Base-by-base conservation (phyloP, 2,797 vertebrate species). In the Urocyon cinereoargenteus region DNA sequence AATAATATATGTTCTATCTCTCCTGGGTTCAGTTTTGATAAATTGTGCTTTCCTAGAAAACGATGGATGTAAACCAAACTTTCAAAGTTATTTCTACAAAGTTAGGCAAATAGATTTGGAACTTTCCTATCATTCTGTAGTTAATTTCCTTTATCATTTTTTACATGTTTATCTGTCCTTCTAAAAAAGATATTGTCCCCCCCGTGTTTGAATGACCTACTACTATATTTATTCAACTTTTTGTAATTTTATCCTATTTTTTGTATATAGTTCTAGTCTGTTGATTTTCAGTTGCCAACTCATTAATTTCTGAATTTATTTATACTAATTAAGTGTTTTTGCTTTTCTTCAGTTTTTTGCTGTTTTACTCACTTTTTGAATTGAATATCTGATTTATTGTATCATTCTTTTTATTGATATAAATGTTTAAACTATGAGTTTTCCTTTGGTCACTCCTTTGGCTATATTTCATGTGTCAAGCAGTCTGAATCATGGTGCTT, bases 31-130 rank as follows among this genome's bases (percentile, higher is more conserved):
- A 72, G 21, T 73, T 64, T 94, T 88, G 11, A 91, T n/a, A 57
- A 91, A 84, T 75, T 83, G 28, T 36, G 51, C 72, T 70, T 93
- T 87, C 13, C 55, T 45, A 73, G 34, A 81, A 82, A 93, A 82
- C 36, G 4, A 90, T 57, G 84, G 53, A 11, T 11, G 26, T 82
- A 68, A 66, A 78, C 19, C 15, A 92, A 59, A 78, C 72, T 85
- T 96, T 88, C 55, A 75, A 57, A 79, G 66, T 55, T 68, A 26
- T 61, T 88, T 51, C n/a, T 16, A 62, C 61, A 88, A 79, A 53
- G 9, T 55, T 81, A 11, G 6, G 24, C 19, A 61, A 91, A 79
- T 88, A 85, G 45, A 45, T 83, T 49, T 57, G 16, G 57, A 68
- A 49, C 26, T 66, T 81, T n/a, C 12, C 15, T 91, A 40, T 75